These are phyloP conservation scores for Dendropsophus ebraccatus DNA, from an alignment of 2,113 vertebrate genomes.

Conservation along the genomic window DNA sequence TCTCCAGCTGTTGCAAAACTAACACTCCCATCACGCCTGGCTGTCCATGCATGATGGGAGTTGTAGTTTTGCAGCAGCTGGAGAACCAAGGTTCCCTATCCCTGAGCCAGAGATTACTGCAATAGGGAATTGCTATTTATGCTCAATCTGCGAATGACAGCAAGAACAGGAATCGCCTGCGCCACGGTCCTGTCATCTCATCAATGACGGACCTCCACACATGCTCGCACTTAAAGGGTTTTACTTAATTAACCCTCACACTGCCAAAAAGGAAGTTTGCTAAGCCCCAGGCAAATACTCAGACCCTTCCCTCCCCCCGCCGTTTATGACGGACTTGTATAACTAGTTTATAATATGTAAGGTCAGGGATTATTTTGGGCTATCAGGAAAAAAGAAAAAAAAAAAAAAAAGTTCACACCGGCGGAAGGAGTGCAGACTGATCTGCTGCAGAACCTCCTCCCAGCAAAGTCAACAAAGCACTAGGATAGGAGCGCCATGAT, in stretches of 20 bases:
- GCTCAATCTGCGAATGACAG: no score
- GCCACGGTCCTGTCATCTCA: background rate
- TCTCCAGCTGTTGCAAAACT: no score
- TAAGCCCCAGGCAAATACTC: background rate
- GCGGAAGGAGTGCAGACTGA: background rate
- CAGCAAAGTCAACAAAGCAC: background rate
- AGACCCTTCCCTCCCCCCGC: background rate
- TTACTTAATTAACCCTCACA: background rate
- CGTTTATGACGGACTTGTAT: background rate
- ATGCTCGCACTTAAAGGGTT: no score
- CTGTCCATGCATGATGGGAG: no score
- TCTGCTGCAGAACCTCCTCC: background rate
- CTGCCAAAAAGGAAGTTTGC: background rate
- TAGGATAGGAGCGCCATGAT: background rate
- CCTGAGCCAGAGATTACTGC: no score
- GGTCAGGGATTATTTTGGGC: constrained; percentile 1
- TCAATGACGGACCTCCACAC: background rate
- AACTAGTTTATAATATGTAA: background rate
- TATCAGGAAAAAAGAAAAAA: no score
- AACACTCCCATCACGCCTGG: no score
- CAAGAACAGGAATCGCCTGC: background rate
- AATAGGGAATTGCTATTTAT: no score
- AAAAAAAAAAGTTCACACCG: background rate
- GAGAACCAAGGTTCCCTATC: no score
- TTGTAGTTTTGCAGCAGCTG: no score